Conservation (phyloP, 2,797 vertebrate species). For the Smutsia temminckii region DNA sequence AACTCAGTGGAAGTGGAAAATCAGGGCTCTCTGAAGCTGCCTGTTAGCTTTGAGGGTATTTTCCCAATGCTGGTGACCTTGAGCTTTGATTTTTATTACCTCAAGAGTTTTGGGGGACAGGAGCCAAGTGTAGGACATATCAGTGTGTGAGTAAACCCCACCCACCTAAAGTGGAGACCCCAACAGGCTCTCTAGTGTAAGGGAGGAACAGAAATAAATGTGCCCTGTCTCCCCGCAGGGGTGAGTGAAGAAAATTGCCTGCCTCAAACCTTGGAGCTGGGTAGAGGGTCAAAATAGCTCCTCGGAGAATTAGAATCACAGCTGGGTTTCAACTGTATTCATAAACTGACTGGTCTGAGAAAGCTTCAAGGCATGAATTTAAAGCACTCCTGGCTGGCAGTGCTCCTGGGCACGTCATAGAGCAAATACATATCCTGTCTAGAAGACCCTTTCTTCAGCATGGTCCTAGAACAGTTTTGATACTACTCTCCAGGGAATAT, state of each 20-base stretch:
- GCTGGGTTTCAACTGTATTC: background rate
- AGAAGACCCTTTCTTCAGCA: background rate
- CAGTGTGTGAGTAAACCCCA: background rate
- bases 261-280: background rate
- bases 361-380: background rate
- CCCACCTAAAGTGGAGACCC: background rate
- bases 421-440: background rate
- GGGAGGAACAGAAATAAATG: background rate
- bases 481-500: background rate
- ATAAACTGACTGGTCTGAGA: background rate
- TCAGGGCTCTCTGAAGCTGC: background rate
- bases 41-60: background rate
- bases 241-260: background rate
- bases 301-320: background rate
- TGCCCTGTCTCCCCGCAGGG: background rate
- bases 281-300: background rate
- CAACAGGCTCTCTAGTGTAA: background rate
- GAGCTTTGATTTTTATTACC: background rate
- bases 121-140: background rate
- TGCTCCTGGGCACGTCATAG: rapidly evolving
- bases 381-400: background rate
- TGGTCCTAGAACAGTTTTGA: background rate
- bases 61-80: background rate
- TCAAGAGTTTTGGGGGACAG: background rate
- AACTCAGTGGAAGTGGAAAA: background rate